phyloP scores from a whole-genome alignment of 2,888 invertebrate species.

The Oligia latruncula region DNA sequence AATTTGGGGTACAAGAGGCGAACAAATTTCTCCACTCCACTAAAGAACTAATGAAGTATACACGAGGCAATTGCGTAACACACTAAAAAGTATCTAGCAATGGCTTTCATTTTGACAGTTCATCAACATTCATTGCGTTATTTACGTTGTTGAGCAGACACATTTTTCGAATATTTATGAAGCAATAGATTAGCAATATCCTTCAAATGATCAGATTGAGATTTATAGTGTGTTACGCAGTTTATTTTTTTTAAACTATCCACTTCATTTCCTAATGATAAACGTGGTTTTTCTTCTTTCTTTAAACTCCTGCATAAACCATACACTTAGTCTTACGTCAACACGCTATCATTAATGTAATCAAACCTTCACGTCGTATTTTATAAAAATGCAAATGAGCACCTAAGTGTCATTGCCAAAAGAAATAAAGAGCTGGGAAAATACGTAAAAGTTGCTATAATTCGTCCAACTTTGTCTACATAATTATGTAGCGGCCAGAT shows the following conservation, averaged over 20 bases:
- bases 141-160: too few relatives aligned
- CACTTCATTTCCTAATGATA: background rate
- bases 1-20: background rate
- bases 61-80: background rate
- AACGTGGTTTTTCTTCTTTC: background rate
- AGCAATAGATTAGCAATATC: background rate
- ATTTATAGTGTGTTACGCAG: background rate
- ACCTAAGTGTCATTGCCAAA: conserved; percentile 13
- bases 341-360: conserved; percentile 20
- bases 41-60: background rate
- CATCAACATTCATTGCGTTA: background rate
- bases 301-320: background rate
- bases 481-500: background rate
- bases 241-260: background rate
- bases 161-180: background rate
- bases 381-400: conserved; percentile 37
- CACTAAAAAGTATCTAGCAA: background rate
- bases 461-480: conserved; percentile 1
- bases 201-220: background rate
- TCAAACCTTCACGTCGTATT: conserved; percentile 22
- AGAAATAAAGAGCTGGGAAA: conserved; percentile 11
- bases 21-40: background rate
- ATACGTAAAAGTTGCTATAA: background rate
- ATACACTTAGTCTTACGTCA: background rate
- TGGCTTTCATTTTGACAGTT: background rate